Evolutionary conservation across 2,113 vertebrate genomes (phyloP), one percentile per base, ranked within the genome.

Genomic region (Atlantisia rogersi): DNA sequence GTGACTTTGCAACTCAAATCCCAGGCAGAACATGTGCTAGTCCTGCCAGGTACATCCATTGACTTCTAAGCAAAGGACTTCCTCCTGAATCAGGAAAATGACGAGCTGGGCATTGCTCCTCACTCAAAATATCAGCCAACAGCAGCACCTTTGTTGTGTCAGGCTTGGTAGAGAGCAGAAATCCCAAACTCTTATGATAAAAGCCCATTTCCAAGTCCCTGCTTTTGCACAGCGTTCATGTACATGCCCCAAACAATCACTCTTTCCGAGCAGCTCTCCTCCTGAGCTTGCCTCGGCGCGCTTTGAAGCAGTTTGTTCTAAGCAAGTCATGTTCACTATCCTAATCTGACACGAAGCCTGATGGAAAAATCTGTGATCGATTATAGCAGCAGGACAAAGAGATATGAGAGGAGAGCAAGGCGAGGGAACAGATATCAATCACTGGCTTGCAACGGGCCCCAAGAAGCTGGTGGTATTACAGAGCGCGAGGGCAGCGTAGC

Each of bases 301-400:
- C 98, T 97, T 97, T 90, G 96, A 93, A 97, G 95, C 94, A 96
- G 96, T 98, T 95, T 97, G 97, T 97, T 96, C 97, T 94, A 95
- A 97, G 96, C 85, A 91, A 97, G 96, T 97, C 96, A 95, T 98
- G 69, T 95, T 95, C 80, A 95, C 95, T 97, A 81, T 96, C 97
- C 97, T 97, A 95, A 97, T 91, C 97, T 97, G 97, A 98, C 97
- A 96, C 73, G 96, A 97, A 97, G 96, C 89, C 96, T 97, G 97
- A 98, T 97, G 94, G 96, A 98, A 97, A 97, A 96, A 94, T 92
- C 92, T 86, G 60, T 97, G 96, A 97, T 97, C 94, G 97, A 98
- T 97, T 97, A 91, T 76, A 97, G 76, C 85, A 82, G 76, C 40
- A 35, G 96, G 94, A 95, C 95, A 82, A 70, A 93, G 83, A 97